Evolutionary conservation across 2,113 vertebrate genomes (phyloP), one percentile per base, ranked within the genome.

Genomic region (Mesembrinibis cayennensis): DNA sequence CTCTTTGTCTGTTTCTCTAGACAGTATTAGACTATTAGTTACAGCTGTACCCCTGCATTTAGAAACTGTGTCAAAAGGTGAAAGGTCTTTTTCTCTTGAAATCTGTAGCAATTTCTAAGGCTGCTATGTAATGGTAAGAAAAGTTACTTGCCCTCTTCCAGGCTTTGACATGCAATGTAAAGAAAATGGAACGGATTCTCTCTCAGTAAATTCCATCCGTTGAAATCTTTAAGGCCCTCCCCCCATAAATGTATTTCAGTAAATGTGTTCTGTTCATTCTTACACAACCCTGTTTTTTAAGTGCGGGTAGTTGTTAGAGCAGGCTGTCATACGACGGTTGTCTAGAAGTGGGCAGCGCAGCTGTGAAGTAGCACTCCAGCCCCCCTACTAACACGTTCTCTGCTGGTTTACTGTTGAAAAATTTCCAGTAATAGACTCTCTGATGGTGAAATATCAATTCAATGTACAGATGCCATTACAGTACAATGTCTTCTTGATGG

Each of bases 241-340:
- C 21, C 32, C 67, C 45, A 34, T 8, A 81, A 70, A 78, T 66
- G 42, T 74, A 91, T 95, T 93, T 95, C 4, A 4, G 70, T 84
- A 90, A 71, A 77, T 20, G 58, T 61, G 66, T 81, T 95, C 84
- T 62, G 58, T 22, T 91, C 29, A 4, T 77, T 95, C 91, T 95
- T 70, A 87, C 73, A 71, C 83, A 95, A 87, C 44, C 32, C 29
- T 49, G 67, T 36, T 45, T 85, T 81, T 84, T 45, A 83, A 86
- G 77, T 5, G 38, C 6, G 36, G 78, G 76, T 72, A 76, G 85
- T 12, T 91, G 59, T 84, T 56, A 56, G 49, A 72, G 91, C 91
- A 92, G 90, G 59, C 66, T 71, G 89, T 85, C 94, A 84, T 53
- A 78, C 4, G 10, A 66, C 8, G 49, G 36, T 36, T 83, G 73